Conservation (phyloP, 2,888 invertebrate species). For the Papilio elwesi region DNA sequence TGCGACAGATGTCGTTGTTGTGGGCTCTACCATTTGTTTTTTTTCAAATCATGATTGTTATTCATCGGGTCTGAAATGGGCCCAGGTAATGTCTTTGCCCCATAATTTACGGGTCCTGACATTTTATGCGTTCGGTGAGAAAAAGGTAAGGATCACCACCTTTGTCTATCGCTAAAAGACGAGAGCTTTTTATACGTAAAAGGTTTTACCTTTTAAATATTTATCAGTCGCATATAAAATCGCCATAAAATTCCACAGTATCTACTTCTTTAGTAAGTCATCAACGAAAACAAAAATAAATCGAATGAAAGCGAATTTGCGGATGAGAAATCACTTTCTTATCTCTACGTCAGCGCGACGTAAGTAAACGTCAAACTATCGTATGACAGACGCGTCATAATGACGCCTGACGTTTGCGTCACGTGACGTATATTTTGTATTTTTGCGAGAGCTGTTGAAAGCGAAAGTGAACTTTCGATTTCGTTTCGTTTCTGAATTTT, state of each 20-base stretch:
- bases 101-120: no score
- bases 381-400: neutral
- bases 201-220: no score
- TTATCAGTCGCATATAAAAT: neutral
- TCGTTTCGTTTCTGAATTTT: neutral
- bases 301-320: constrained; percentile 23
- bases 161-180: no score
- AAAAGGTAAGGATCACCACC: no score
- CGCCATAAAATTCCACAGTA: neutral
- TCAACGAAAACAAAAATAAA: constrained; percentile 10
- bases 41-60: no score
- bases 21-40: no score
- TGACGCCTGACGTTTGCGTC: constrained; percentile 16
- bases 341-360: neutral
- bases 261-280: neutral
- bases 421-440: neutral
- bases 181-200: no score
- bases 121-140: no score
- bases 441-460: constrained; percentile 3
- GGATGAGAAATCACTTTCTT: neutral
- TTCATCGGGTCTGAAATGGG: no score
- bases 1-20: no score
- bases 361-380: neutral
- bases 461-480: constrained; percentile 21
- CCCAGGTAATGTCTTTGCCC: no score